Conservation (phyloP, 2,113 vertebrate species). For the Lagopus muta region DNA sequence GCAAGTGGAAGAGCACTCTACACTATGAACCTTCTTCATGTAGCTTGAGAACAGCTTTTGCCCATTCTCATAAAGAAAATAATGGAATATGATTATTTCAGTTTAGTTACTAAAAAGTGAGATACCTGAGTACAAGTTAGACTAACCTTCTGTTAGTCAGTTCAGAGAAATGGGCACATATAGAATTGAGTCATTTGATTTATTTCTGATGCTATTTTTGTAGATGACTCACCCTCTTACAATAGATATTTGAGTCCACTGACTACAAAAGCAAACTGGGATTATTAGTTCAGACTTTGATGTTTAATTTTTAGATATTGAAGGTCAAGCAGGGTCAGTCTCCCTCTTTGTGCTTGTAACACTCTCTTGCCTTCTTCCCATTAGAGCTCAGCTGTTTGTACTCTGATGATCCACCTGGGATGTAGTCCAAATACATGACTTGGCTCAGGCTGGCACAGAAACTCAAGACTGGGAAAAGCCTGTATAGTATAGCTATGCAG, state of each 20-base stretch:
- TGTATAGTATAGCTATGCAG: neutral
- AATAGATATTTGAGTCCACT: neutral
- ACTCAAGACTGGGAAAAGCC: neutral
- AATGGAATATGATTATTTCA: neutral
- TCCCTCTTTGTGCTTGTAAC: rapidly evolving
- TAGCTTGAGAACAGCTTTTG: neutral
- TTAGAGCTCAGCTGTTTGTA: neutral
- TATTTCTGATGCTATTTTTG: conserved; percentile 7
- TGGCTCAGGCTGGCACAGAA: neutral
- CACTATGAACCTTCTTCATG: neutral
- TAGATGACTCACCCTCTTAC: conserved; percentile 6
- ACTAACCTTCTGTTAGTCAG: neutral
- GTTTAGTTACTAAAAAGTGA: neutral
- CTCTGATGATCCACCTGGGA: neutral
- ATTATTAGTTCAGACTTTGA: neutral
- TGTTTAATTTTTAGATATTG: neutral
- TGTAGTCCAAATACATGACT: neutral
- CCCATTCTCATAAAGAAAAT: neutral
- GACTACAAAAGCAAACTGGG: neutral
- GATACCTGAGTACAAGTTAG: neutral
- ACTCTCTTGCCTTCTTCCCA: neutral
- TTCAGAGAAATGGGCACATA: neutral
- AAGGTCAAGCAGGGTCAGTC: neutral
- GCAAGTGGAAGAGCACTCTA: neutral
- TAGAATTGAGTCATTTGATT: neutral